phyloP scores from a whole-genome alignment of 2,888 invertebrate species.

The Amiota communis region DNA sequence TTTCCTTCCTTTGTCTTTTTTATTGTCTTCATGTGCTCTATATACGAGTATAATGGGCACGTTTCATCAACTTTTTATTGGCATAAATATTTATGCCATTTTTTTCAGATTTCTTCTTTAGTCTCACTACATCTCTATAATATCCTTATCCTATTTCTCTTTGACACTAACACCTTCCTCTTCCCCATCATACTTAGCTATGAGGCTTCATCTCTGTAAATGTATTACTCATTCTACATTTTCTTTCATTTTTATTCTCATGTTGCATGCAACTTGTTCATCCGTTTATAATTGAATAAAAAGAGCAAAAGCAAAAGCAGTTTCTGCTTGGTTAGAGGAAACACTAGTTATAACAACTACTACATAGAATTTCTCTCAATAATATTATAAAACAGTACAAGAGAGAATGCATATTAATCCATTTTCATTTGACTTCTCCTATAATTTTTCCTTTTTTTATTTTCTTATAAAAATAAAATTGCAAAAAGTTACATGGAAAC shows the following conservation, averaged over 20 bases:
- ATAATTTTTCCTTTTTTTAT: too few species aligned
- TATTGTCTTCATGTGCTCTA: not conserved
- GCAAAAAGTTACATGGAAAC: conserved; percentile 15
- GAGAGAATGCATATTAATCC: not conserved
- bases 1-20: not conserved
- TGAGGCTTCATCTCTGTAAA: too few species aligned
- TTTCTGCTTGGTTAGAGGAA: conserved; percentile 17
- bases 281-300: conserved; percentile 65
- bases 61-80: not conserved
- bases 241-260: conserved; percentile 31
- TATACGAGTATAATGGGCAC: not conserved
- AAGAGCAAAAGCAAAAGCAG: conserved; percentile 47
- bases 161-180: too few species aligned
- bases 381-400: not conserved
- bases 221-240: too few species aligned
- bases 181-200: too few species aligned
- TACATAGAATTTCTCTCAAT: not conserved
- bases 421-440: too few species aligned
- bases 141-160: too few species aligned
- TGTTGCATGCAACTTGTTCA: conserved; percentile 37
- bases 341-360: conserved; percentile 29
- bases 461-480: not conserved
- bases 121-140: not conserved
- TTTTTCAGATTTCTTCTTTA: conserved; percentile 29
- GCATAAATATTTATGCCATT: conserved; percentile 18